Conservation (phyloP, 1,140 invertebrate genomes). For the Prorops nasuta region DNA sequence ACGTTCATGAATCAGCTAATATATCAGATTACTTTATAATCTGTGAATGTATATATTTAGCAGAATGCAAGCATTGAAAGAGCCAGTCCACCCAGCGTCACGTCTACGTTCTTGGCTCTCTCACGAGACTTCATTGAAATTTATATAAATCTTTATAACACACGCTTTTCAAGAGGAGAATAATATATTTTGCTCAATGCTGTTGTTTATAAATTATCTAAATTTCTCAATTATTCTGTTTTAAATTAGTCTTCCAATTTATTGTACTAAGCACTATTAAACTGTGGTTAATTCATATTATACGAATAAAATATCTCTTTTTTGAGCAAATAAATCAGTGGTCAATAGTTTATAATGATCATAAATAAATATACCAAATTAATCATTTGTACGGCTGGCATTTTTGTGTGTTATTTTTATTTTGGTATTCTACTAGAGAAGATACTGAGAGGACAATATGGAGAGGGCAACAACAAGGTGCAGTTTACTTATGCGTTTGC, state of each 20-base stretch:
- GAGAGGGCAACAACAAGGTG: conserved; percentile 65
- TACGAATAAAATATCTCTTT: neutral
- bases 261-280: neutral
- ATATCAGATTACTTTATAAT: no score
- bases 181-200: no score
- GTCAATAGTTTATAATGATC: conserved; percentile 23
- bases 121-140: no score
- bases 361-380: conserved; percentile 46
- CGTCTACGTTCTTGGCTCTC: no score
- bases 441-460: conserved; percentile 86
- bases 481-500: conserved; percentile 83
- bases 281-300: conserved; percentile 1
- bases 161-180: no score
- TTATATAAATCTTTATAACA: no score
- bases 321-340: neutral
- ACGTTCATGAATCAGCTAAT: no score
- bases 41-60: no score
- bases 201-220: no score
- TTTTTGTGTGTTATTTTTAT: conserved; percentile 90
- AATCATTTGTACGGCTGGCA: conserved; percentile 73
- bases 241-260: neutral
- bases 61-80: no score
- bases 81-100: no score
- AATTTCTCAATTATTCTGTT: neutral
- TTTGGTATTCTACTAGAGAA: conserved; percentile 92